Evolutionary conservation across 2,888 invertebrate species (phyloP), one percentile per base, ranked within the genome.

Genomic region (Agrochola lychnidis): DNA sequence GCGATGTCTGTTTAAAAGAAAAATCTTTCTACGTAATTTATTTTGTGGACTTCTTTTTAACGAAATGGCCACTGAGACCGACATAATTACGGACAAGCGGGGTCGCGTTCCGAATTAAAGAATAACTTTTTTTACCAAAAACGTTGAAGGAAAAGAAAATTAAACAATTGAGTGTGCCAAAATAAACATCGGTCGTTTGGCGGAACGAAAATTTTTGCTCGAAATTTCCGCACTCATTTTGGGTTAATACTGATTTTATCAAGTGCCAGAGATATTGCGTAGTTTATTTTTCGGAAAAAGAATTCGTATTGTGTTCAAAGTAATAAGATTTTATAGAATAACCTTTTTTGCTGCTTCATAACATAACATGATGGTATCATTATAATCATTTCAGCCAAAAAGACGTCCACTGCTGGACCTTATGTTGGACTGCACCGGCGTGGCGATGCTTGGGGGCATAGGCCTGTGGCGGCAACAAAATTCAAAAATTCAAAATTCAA

Each of bases 11-110:
- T 89, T 89, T 83, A 88, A 86, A 82, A 79, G 82, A 88, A 87
- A 89, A 87, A 90, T 87, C 88, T 88, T 89, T 89, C 85, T 84
- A 74, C 70, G 57, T 88, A 88, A 90, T 91, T 91, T 89, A 88
- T 88, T 88, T 87, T 86, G 87, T 79, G 53, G 81, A 83, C 70
- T 81, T 78, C 82, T 87, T 90, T 88, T 84, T 81, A 81, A 74
- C 77, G 77, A 73, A 91, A 89, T 87, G 84, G 85, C 87, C 88
- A 87, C 78, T 88, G 87, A 87, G 84, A 79, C 81, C 78, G 82
- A 71, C 75, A 87, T 90, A 91, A 92, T 91, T 91, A 90, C 85
- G 81, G 85, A 79, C 85, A 88, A 79, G 82, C 79, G 85, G 84
- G 79, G 73, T 84, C 84, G 79, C 82, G 84, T 77, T 79, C 80